phyloP scores from a whole-genome alignment of 2,113 vertebrate genomes.

The Oophaga pumilio region DNA sequence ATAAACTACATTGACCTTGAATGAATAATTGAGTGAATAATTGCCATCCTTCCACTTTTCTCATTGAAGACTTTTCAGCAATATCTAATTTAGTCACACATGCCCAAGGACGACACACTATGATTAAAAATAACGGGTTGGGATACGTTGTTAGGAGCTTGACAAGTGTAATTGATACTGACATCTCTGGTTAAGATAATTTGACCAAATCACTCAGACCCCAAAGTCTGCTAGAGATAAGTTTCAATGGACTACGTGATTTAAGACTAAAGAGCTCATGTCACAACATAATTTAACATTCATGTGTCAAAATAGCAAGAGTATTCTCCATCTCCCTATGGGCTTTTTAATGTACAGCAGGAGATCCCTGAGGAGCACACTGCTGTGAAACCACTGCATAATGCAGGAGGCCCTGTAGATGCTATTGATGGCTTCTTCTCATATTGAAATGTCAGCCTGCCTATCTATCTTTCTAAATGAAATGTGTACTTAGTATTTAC shows the following conservation, averaged over 20 bases:
- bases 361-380: slow-evolving; percentile 30
- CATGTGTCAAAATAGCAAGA: slow-evolving; percentile 43
- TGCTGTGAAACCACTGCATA: slow-evolving; percentile 45
- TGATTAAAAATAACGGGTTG: slow-evolving; percentile 22
- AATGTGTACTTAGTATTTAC: slow-evolving; percentile 21
- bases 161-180: slow-evolving; percentile 33
- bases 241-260: slow-evolving; percentile 2
- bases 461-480: slow-evolving; percentile 51
- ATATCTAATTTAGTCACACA: slow-evolving; percentile 14
- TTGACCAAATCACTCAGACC: slow-evolving; percentile 15
- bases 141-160: not conserved
- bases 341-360: slow-evolving; percentile 41
- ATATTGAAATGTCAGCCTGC: slow-evolving; percentile 49
- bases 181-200: slow-evolving; percentile 26
- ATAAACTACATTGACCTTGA: slow-evolving; percentile 3
- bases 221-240: not conserved
- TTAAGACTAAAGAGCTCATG: slow-evolving; percentile 20
- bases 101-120: slow-evolving; percentile 8
- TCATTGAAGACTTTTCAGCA: not conserved
- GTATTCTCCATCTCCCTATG: slow-evolving; percentile 27
- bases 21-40: not conserved
- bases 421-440: slow-evolving; percentile 18
- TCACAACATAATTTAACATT: slow-evolving; percentile 36
- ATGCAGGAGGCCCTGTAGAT: slow-evolving; percentile 42
- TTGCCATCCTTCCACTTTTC: not conserved